Evolutionary conservation across 2,888 invertebrate genomes (phyloP).

Genomic region (Drosophila paucipuncta): DNA sequence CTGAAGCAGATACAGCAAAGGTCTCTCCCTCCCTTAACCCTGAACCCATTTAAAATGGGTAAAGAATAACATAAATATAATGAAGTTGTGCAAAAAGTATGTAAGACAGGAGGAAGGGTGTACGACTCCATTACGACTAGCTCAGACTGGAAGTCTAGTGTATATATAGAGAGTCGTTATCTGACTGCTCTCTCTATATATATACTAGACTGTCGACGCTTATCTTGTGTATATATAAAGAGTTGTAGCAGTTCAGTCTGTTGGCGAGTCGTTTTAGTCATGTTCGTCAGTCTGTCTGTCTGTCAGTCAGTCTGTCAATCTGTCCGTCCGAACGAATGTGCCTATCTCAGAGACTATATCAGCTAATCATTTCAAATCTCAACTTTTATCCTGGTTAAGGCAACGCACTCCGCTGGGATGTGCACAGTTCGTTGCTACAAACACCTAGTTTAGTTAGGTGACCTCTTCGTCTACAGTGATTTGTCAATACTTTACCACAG

Average conservation of each 20-base stretch:
- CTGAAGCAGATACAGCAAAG: slow-evolving; percentile 24
- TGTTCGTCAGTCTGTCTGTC: not conserved
- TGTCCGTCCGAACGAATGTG: too few relatives aligned
- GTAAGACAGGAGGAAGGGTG: not conserved
- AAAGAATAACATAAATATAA: not conserved
- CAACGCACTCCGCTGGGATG: too few relatives aligned
- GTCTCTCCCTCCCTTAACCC: not conserved
- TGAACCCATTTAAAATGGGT: not conserved
- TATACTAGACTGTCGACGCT: not conserved
- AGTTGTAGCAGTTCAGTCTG: not conserved
- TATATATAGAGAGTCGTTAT: not conserved
- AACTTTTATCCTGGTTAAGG: too few relatives aligned
- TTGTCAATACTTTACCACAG: not conserved
- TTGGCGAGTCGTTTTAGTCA: not conserved
- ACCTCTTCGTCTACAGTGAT: not conserved
- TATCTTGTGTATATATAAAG: not conserved
- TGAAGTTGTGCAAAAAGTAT: not conserved
- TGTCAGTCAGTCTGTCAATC: not conserved
- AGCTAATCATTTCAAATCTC: not conserved
- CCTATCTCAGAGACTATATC: not conserved
- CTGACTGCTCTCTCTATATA: not conserved
- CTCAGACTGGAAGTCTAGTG: not conserved
- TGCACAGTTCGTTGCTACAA: too few relatives aligned
- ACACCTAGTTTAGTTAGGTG: too few relatives aligned
- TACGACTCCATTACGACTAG: not conserved